Evolutionary conservation across 1,140 invertebrate species (phyloP).

Genomic region (Drosophila auraria): DNA sequence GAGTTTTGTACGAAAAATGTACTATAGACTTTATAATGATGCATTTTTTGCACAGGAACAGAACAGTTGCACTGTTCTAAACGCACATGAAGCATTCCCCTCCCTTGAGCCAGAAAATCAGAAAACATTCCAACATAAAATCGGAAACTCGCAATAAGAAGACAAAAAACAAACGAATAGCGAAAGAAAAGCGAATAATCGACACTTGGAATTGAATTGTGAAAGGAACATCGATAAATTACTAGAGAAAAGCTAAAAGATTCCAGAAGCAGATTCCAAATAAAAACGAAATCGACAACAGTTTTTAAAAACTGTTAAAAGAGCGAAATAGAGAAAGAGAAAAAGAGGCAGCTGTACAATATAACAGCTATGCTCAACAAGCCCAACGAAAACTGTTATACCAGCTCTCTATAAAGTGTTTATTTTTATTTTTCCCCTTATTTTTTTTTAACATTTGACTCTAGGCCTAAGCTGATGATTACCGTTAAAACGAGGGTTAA

Average conservation of each 20-base stretch:
- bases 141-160: constrained; percentile 11
- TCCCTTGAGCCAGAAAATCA: not conserved
- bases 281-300: constrained; percentile 22
- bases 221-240: not conserved
- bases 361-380: constrained; percentile 57
- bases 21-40: not conserved
- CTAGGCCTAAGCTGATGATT: constrained; percentile 16
- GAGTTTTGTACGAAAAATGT: not conserved
- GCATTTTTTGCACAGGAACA: constrained; percentile 1
- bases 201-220: constrained; percentile 17
- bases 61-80: constrained; percentile 30
- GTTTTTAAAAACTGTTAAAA: constrained; percentile 12
- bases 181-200: constrained; percentile 20
- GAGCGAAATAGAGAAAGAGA: constrained; percentile 11
- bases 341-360: constrained; percentile 22
- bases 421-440: constrained; percentile 16
- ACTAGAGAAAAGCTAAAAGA: not conserved
- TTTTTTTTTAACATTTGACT: constrained; percentile 18
- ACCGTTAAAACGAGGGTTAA: constrained; percentile 55
- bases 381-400: constrained; percentile 51
- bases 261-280: constrained; percentile 15
- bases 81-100: constrained; percentile 22
- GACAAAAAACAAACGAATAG: constrained; percentile 12
- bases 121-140: constrained; percentile 37
- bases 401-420: constrained; percentile 18